A percentile compares a stretch with the other conserved stretches of the same genome.
Evolutionary conservation across 2,113 vertebrate genomes (phyloP).

Genomic region (Sakesphorus luctuosus): DNA sequence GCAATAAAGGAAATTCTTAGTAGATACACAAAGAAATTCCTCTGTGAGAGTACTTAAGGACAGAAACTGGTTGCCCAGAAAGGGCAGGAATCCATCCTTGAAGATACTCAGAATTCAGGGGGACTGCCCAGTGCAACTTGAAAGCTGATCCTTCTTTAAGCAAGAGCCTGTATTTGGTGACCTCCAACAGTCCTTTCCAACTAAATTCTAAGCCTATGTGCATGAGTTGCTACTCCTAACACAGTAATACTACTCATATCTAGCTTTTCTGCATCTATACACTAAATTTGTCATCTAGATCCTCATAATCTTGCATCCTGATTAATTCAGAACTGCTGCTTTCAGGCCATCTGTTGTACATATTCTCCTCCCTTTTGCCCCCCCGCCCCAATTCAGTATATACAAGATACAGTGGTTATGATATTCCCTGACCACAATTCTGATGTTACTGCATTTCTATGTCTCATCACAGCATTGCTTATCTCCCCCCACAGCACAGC

Average conservation of each 20-base stretch:
- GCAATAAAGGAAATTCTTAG: neutral
- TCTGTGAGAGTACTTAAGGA: neutral
- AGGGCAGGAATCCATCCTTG: neutral
- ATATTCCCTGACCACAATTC: slow-evolving; percentile 1
- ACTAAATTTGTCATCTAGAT: slow-evolving; percentile 53
- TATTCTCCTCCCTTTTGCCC: neutral
- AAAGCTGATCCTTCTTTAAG: neutral
- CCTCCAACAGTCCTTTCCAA: neutral
- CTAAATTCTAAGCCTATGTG: neutral
- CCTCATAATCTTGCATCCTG: slow-evolving; percentile 34
- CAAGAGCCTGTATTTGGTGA: neutral
- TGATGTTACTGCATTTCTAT: neutral
- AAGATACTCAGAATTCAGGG: neutral
- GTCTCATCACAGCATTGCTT: slow-evolving; percentile 1
- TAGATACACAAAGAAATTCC: neutral
- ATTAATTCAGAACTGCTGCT: slow-evolving; percentile 50
- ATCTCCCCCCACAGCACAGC: neutral
- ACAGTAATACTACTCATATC: neutral
- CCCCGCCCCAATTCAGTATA: fast-evolving
- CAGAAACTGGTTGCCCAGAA: neutral
- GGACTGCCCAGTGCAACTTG: neutral
- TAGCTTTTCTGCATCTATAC: slow-evolving; percentile 38
- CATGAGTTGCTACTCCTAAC: neutral
- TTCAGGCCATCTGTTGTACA: slow-evolving; percentile 53
- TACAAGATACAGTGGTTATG: neutral